Evolutionary conservation across 2,113 vertebrate species (phyloP), one percentile per base, ranked within the genome.

Genomic region (Sigmodon hispidus): DNA sequence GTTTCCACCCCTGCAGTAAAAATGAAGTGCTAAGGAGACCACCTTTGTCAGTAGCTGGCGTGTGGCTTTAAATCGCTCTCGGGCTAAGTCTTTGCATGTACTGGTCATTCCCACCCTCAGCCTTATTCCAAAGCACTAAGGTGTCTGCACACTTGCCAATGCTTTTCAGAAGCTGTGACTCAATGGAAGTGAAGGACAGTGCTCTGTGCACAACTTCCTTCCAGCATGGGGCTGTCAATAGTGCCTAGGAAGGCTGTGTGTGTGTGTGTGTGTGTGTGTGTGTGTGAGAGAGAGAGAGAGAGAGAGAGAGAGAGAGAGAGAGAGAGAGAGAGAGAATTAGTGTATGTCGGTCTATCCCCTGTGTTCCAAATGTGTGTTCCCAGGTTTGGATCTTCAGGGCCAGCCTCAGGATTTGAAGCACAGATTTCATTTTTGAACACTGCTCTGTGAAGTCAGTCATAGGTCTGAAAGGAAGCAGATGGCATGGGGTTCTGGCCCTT

Each of bases 361-460:
- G 12, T 36, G 31, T 55, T 61, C 59, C 34, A 21, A 87, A 22
- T 61, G 34, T 65, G 36, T 26, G 8, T 34, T 34, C 9, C 76
- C 59, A 45, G 61, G 17, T 11, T 55, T 5, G 5, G 16, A 72
- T 79, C 80, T 80, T 70, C 70, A 59, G 57, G 57, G 21, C 83
- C 10, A 69, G 36, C 40, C 50, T 92, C 43, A 34, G 52, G 79
- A 67, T 70, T 85, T 67, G 84, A 91, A 96, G 88, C 70, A 69
- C 65, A 94, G 31, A 26, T 94, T 92, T 84, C 67, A 50, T 73
- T 88, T 88, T 93, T 43, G 80, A 45, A 79, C 80, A 55, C 76
- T 92, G 55, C 70, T 69, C 29, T 48, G 63, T 89, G 19, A 59
- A 79, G 73, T 55, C 48, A 10, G 21, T 70, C 76, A 45, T 80